Evolutionary conservation across 2,113 vertebrate species (phyloP), one percentile per base, ranked within the genome.

Genomic region (Pseudopipra pipra): DNA sequence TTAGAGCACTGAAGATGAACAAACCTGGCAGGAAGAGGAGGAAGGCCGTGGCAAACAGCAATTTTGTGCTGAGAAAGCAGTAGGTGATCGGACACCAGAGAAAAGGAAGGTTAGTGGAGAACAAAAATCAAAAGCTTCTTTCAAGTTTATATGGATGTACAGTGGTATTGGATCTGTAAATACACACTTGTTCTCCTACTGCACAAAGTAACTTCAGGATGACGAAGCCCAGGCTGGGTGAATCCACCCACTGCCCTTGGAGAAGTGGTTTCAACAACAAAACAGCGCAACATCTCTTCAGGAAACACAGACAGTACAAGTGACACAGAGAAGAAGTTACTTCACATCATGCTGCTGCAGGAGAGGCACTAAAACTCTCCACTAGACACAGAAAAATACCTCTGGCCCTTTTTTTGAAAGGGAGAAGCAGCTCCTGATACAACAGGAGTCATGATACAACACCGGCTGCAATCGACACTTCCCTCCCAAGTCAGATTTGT

Each of bases 211-310:
- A 83, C 39, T 39, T 33, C 6, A 65, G 28, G 28, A 31, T 28
- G 28, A 58, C 23, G 85, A 63, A 93, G 54, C 56, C 54, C 52
- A 33, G 24, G 51, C 39, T 5, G 24, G 37, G 35, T 27, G 66
- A 71, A 31, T 9, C 67, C 22, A 54, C 9, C 16, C 1, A 37
- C 12, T 1, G 22, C 24, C 52, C 80, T 63, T 15, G 0, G 39
- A 95, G 76, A 92, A 83, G 67, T 7, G 30, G 56, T 91, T 94
- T 89, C 91, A 51, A 74, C n/a, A 68, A 78, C 12, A 24, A 51
- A 68, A 55, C 0, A 44, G 12, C 0, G 6, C 54, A 76, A 85
- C 30, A 68, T 5, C 74, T 56, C 93, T 47, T 85, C 74, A 79
- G 70, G 71, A 87, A 94, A 72, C 0, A 1, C 25, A 47, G 68